Evolutionary conservation across 1,140 invertebrate species (phyloP), one percentile per base, ranked within the genome.

Genomic region (Drosophila insularis): DNA sequence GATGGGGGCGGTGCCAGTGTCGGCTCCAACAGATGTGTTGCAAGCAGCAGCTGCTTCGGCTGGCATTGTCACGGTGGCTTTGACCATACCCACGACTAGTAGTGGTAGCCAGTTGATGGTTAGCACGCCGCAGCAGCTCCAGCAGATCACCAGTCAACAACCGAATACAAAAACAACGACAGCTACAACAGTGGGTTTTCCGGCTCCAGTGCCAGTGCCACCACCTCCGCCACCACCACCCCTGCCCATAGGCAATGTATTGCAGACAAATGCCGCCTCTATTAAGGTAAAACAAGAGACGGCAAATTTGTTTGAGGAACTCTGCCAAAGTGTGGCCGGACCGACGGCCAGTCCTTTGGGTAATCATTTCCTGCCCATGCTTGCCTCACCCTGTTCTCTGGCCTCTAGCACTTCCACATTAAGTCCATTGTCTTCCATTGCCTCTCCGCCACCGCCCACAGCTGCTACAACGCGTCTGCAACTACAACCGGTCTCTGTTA

Each of bases 361-460:
- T 32, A 93, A 63, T 14, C 71, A 68, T 40, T 91, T 93, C 59
- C 84, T 93, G 61, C 93, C 93, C 59, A 91, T 94, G 87, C 92
- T 94, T 13, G 93, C 94, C 27, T 95, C 94, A 73, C 95, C 94
- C 13, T 94, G 94, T 79, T 95, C 94, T 37, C 79, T 95, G 46
- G 94, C 56, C 21, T 90, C 89, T 21, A 89, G 79, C 23, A 81
- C 93, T 4, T 95, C 94, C 14, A 96, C 95, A 2, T 92, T 96
- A 35, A 96, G 95, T 79, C 95, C 96, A 1, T 92, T 95, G 40
- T 96, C 95, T 63, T 95, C 95, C 61, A 91, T 93, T 40, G 92
- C 93, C 11, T 92, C 93, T 40, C 92, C 93, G 55, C 92, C 92
- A 75, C 93, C 93, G 19, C 93, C 93, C n/a, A 37, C 35, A 11